A percentile compares a stretch with the other conserved stretches of the same genome.
These are phyloP conservation scores for Physocephala rufipes DNA, from an alignment of 2,888 invertebrate species.

Conservation along the genomic window DNA sequence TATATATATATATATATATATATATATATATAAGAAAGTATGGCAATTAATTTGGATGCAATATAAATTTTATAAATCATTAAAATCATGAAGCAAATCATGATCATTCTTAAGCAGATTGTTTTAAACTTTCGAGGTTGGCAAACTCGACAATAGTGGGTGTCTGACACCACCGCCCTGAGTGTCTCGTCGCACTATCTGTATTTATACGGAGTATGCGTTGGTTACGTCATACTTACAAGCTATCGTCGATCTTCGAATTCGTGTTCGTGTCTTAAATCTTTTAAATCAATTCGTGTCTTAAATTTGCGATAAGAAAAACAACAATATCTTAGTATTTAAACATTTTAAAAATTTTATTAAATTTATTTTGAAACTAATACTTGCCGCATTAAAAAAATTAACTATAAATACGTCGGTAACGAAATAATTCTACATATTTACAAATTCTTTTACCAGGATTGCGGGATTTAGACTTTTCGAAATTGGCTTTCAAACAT, in stretches of 20 bases:
- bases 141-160: background rate
- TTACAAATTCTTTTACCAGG: slow-evolving; percentile 19
- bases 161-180: background rate
- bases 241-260: no score
- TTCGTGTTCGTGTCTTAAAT: background rate
- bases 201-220: no score
- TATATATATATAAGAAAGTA: background rate
- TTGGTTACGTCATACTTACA: no score
- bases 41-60: slow-evolving; percentile 28
- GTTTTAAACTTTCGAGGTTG: background rate
- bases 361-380: background rate
- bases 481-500: background rate
- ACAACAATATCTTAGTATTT: background rate
- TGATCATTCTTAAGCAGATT: slow-evolving; percentile 2
- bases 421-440: background rate
- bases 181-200: no score
- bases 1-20: background rate
- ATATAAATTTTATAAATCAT: slow-evolving; percentile 40
- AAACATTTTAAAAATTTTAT: slow-evolving; percentile 4
- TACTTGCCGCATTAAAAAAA: background rate
- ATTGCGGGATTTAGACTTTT: background rate
- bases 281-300: background rate
- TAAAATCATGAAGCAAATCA: slow-evolving; percentile 27
- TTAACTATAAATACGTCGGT: no score
- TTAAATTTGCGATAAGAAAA: background rate